These are phyloP conservation scores for Mionectes olivaceus DNA, from an alignment of 2,797 vertebrate genomes.

Conservation along the genomic window DNA sequence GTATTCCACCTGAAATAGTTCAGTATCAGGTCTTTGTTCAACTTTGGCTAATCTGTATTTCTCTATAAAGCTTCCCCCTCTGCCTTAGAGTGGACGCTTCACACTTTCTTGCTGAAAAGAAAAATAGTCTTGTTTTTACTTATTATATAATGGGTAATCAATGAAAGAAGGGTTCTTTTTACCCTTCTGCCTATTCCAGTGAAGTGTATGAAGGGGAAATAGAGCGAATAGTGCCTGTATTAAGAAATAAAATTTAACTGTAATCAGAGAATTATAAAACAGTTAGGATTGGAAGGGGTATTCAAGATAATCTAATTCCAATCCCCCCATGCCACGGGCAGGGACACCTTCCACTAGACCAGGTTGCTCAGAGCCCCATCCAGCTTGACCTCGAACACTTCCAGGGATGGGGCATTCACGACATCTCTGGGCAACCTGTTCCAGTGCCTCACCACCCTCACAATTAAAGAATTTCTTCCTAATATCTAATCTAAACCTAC, in stretches of 20 bases:
- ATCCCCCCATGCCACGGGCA: rapidly evolving
- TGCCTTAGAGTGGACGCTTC: not conserved
- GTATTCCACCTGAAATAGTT: not conserved
- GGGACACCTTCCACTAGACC: rapidly evolving
- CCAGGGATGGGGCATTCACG: not conserved
- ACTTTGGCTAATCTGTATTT: not conserved
- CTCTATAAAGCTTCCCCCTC: not conserved
- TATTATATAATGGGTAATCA: not conserved
- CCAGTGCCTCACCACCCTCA: not conserved
- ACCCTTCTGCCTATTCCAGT: not conserved
- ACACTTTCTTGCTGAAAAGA: not conserved
- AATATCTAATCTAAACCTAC: not conserved
- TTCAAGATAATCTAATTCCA: not conserved
- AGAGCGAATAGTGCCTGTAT: not conserved
- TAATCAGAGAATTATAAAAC: not conserved
- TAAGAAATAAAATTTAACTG: not conserved
- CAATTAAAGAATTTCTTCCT: not conserved
- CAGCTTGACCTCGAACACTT: not conserved
- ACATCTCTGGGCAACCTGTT: not conserved
- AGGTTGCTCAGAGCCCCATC: not conserved
- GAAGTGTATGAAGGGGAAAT: not conserved
- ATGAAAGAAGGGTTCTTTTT: not conserved
- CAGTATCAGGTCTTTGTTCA: not conserved
- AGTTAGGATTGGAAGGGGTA: not conserved
- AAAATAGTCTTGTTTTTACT: not conserved